Base-by-base conservation (phyloP, 2,888 invertebrate species). In the Tenthredo livida region DNA sequence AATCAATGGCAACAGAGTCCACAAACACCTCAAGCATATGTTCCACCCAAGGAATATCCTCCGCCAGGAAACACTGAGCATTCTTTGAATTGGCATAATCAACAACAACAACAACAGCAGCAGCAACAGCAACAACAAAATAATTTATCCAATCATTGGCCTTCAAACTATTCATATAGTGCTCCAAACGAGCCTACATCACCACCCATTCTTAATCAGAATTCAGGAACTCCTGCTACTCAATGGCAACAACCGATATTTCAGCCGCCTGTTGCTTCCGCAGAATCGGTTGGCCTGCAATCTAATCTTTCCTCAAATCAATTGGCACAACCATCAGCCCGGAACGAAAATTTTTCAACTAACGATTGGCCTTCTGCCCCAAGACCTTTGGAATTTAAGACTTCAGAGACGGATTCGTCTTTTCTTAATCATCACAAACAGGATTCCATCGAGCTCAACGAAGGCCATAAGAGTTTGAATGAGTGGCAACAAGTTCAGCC, bases 401-500 rank as follows among this genome's bases (percentile, higher is more conserved):
- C 17, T 12, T 15, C 70, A 47, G 78, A 75, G 4, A 86, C 86
- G 6, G 70, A 65, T 15, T 54, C 86, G n/a, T 65, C 85, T 9
- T 88, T 89, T 12, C 21, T 70, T 15, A 85, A 84, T 77, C 85
- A 86, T 40, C 89, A 85, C 21, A 88, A 88, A 65, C 84, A 86
- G 40, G 89, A 89, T 85, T 75, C 86, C n/a, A 88, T 85, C 84
- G 88, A 87, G 82, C 12, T 47, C 10, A 47, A 15, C 12, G 72
- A 80, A 43, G 43, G 65, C 37, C 15, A 54, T 17, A 65, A 37
- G 82, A 83, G 87, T 73, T 86, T 85, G 33, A 86, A 87, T 43
- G 89, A 90, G 50, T 90, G 90, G 90, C 87, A 89, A n/a, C 88
- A 89, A 54, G 84, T 88, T 50, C 88, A 89, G 58, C 85, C 88